These are phyloP conservation scores for Myotis findleyi DNA, from an alignment of 2,797 vertebrate genomes.

Conservation along the genomic window DNA sequence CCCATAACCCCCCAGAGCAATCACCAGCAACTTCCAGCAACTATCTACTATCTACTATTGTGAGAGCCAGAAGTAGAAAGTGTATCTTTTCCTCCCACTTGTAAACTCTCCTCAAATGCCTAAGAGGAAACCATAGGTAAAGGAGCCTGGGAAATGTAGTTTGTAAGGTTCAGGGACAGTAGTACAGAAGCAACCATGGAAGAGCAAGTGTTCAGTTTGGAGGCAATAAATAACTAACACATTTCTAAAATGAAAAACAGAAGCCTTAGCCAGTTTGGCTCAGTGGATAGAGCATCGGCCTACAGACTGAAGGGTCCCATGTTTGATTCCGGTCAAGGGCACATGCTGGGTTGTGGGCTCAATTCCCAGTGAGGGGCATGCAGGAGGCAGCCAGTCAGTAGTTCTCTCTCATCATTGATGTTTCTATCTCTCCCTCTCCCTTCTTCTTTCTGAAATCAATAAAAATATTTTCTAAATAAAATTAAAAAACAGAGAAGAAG, in stretches of 20 bases:
- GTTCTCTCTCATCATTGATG: no score
- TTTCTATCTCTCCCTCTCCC: no score
- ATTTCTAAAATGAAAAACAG: neutral
- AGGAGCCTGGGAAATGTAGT: neutral
- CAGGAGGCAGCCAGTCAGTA: no score
- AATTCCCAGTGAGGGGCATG: no score
- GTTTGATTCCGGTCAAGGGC: no score
- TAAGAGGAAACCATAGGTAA: neutral
- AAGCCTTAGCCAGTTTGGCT: neutral
- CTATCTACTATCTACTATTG: neutral
- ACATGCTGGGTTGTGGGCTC: no score
- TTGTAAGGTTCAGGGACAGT: neutral
- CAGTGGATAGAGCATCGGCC: no score
- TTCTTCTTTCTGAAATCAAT: no score
- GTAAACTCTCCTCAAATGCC: neutral
- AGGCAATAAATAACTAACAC: neutral
- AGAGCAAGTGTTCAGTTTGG: neutral
- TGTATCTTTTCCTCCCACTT: neutral
- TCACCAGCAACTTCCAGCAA: neutral
- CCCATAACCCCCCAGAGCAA: neutral
- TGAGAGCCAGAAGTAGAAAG: neutral
- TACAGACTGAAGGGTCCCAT: no score
- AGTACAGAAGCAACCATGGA: neutral
- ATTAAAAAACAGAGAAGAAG: neutral
- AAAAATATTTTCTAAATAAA: neutral